A percentile compares a stretch with the other conserved stretches of the same genome.
Evolutionary conservation across 2,113 vertebrate genomes (phyloP).

Genomic region (Pedetes capensis): DNA sequence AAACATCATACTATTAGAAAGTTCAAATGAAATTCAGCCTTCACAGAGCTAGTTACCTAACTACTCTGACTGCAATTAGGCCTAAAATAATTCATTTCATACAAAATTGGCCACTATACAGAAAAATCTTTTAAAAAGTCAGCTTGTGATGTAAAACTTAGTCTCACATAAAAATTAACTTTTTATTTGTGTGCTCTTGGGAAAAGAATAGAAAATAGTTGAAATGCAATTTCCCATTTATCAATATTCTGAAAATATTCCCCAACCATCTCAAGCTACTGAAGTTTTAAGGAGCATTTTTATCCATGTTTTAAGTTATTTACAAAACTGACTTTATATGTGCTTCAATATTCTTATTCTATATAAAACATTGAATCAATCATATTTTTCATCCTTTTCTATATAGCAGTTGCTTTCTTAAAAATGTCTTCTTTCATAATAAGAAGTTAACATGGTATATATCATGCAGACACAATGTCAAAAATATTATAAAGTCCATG

Average conservation of each 20-base stretch:
- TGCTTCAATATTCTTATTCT: neutral
- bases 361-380: neutral
- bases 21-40: constrained; percentile 72
- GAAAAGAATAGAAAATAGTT: constrained; percentile 9
- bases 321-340: constrained; percentile 19
- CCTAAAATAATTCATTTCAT: constrained; percentile 62
- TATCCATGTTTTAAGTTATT: constrained; percentile 31
- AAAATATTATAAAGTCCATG: neutral
- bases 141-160: constrained; percentile 40
- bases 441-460: neutral
- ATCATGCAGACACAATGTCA: neutral
- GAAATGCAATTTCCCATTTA: constrained; percentile 45
- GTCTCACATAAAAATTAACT: constrained; percentile 62
- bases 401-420: neutral
- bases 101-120: constrained; percentile 52
- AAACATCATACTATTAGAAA: constrained; percentile 68
- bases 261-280: constrained; percentile 37
- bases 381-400: neutral
- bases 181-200: constrained; percentile 37
- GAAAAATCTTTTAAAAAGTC: constrained; percentile 5
- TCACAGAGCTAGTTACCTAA: constrained; percentile 42
- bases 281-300: constrained; percentile 39
- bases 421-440: neutral
- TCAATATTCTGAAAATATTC: constrained; percentile 54
- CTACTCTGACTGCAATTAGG: constrained; percentile 59